phyloP scores from a whole-genome alignment of 2,888 invertebrate species.

The Mythimna impura region DNA sequence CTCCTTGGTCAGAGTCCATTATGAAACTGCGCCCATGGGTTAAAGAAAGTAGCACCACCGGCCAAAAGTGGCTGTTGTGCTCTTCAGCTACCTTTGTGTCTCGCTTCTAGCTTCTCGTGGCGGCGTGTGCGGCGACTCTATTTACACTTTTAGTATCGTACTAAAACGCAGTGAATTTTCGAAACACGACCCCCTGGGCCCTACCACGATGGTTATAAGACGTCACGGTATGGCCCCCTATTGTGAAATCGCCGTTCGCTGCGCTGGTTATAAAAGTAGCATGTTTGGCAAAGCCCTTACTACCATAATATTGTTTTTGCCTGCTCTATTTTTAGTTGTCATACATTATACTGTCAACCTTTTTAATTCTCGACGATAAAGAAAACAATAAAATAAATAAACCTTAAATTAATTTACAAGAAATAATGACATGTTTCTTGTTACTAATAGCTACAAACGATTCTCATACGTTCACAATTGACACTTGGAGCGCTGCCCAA shows the following conservation, averaged over 20 bases:
- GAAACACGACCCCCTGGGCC: neutral
- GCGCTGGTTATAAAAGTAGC: neutral
- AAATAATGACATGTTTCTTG: slow-evolving; percentile 15
- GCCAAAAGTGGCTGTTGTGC: neutral
- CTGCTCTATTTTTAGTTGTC: neutral
- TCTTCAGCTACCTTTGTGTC: no score
- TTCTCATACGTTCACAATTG: slow-evolving; percentile 30
- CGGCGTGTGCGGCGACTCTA: no score
- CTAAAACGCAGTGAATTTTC: neutral
- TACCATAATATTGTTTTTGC: neutral
- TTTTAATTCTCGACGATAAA: slow-evolving; percentile 8
- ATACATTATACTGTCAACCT: slow-evolving; percentile 6
- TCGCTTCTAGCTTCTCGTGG: no score
- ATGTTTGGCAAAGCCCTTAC: neutral
- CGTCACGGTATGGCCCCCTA: neutral
- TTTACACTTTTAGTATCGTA: no score
- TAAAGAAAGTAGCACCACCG: no score
- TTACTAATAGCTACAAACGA: slow-evolving; percentile 45
- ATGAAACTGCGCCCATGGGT: no score
- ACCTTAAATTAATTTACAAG: slow-evolving; percentile 11
- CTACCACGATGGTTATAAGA: no score
- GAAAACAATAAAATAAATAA: slow-evolving; percentile 30
- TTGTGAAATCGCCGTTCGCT: neutral
- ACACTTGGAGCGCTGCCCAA: slow-evolving; percentile 51
- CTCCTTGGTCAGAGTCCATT: no score